Evolutionary conservation across 1,140 invertebrate genomes (phyloP).

Genomic region (Heliconius eleuchia): DNA sequence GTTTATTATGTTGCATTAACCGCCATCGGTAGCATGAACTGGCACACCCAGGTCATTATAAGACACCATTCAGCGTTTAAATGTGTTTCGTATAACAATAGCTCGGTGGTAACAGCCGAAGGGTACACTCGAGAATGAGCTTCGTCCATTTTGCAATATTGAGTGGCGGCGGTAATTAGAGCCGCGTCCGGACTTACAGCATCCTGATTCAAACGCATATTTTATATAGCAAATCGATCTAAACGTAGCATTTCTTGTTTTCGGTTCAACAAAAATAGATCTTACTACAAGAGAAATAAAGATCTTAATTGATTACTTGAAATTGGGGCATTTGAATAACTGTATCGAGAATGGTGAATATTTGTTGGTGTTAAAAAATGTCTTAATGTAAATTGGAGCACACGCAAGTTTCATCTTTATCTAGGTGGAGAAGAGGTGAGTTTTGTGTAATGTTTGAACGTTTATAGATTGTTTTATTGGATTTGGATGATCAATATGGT

Average conservation of each 20-base stretch:
- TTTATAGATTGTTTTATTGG: conserved; percentile 35
- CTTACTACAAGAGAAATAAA: conserved; percentile 33
- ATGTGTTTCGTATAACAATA: conserved; percentile 73
- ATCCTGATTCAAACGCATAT: conserved; percentile 76
- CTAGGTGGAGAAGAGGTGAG: conserved; percentile 17
- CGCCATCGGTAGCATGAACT: conserved; percentile 60
- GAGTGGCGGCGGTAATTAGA: conserved; percentile 77
- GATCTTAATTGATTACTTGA: conserved; percentile 31
- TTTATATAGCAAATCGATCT: conserved; percentile 32
- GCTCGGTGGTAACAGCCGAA: conserved; percentile 66
- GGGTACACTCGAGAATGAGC: conserved; percentile 71
- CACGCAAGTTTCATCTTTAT: conserved; percentile 39
- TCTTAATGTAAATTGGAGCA: conserved; percentile 49
- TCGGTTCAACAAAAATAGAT: conserved; percentile 38
- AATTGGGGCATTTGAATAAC: conserved; percentile 23
- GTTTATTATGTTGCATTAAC: conserved; percentile 64
- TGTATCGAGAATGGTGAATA: conserved; percentile 38
- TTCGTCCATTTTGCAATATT: conserved; percentile 76
- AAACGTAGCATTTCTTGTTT: conserved; percentile 41
- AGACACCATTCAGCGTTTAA: conserved; percentile 63
- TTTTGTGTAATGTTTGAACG: conserved; percentile 17
- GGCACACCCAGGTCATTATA: conserved; percentile 72
- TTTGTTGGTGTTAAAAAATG: conserved; percentile 38
- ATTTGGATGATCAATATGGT: conserved; percentile 61
- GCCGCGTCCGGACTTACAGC: conserved; percentile 75